Percentiles rank a stretch among this genome's conserved stretches.
phyloP scores from a whole-genome alignment of 2,113 vertebrate genomes.

The Macroglossus sobrinus region DNA sequence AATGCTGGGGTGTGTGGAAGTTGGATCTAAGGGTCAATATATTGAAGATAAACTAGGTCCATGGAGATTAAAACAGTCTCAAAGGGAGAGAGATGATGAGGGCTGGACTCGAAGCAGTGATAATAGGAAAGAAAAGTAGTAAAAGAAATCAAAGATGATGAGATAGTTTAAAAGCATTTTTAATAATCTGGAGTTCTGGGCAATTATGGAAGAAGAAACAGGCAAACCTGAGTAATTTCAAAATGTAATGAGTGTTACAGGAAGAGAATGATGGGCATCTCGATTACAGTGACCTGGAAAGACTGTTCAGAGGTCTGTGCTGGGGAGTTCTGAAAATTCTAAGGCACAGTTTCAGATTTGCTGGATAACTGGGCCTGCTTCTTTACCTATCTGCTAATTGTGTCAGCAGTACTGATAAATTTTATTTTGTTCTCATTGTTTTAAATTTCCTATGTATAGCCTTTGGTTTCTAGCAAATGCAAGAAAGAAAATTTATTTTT shows the following conservation, averaged over 20 bases:
- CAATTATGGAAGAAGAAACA: background rate
- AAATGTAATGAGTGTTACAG: background rate
- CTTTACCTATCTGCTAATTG: background rate
- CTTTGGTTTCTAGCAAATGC: background rate
- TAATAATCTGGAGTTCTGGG: background rate
- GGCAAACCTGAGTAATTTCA: background rate
- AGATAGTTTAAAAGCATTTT: conserved; percentile 12
- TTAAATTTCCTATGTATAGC: background rate
- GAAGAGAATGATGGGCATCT: background rate
- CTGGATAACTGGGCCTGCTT: background rate
- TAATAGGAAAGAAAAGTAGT: background rate
- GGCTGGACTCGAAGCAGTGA: background rate
- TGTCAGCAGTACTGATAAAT: background rate
- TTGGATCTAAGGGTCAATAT: background rate
- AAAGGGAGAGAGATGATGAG: background rate
- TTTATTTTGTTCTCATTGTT: background rate
- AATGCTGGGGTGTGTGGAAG: background rate
- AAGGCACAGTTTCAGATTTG: background rate
- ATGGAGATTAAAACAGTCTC: background rate
- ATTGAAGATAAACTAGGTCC: background rate
- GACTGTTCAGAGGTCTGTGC: background rate
- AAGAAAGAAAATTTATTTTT: background rate
- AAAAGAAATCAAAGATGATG: conserved; percentile 11
- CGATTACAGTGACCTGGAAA: background rate
- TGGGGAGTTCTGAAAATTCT: background rate